A percentile compares a stretch with the other conserved stretches of the same genome.
phyloP scores from a whole-genome alignment of 2,888 invertebrate genomes.

The Xestoiulus laeticollis region DNA sequence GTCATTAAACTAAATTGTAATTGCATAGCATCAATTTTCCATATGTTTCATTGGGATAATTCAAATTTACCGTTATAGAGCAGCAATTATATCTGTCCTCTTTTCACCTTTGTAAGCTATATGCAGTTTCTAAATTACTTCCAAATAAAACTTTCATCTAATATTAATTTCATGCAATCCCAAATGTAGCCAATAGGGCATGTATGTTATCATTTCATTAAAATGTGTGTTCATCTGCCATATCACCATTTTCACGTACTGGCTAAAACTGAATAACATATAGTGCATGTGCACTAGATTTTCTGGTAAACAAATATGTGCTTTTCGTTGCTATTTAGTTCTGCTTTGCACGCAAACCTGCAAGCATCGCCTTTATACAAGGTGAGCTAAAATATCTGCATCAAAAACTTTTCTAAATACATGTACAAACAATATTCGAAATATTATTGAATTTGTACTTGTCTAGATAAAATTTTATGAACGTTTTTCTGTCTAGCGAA shows the following conservation, averaged over 20 bases:
- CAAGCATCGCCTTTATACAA: background rate
- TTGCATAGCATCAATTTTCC: background rate
- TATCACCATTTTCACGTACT: background rate
- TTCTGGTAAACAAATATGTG: background rate
- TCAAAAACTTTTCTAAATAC: too few relatives aligned
- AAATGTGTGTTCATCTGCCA: background rate
- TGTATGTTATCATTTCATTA: background rate
- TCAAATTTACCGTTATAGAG: background rate
- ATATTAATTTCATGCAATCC: background rate
- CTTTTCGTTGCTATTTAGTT: background rate
- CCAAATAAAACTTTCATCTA: background rate
- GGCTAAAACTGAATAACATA: background rate
- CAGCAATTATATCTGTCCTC: background rate
- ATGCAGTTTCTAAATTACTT: background rate
- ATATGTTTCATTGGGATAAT: background rate
- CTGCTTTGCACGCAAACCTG: background rate
- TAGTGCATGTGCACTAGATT: background rate
- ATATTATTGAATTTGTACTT: too few relatives aligned
- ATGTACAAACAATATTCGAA: too few relatives aligned
- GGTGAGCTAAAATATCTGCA: background rate
- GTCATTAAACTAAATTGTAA: background rate
- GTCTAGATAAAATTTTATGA: too few relatives aligned
- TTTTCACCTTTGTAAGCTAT: background rate
- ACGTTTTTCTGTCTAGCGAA: too few relatives aligned
- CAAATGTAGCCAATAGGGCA: background rate